phyloP scores from a whole-genome alignment of 1,140 invertebrate genomes.

The Trichomalopsis sarcophagae region DNA sequence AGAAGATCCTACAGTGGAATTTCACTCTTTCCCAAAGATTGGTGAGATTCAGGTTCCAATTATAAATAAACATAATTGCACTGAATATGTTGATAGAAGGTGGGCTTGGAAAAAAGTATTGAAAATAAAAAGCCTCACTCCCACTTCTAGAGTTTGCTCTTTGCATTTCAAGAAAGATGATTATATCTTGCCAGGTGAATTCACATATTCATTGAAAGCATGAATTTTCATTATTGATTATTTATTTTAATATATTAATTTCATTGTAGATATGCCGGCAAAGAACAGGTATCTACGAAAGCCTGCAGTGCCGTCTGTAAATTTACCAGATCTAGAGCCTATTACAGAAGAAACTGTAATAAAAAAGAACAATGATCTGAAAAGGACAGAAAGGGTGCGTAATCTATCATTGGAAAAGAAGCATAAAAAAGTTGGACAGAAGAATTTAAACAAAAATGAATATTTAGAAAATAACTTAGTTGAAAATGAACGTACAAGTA shows the following conservation, averaged over 20 bases:
- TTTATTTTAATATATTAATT: not conserved
- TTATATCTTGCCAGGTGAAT: slow-evolving; percentile 2
- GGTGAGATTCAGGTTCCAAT: not conserved
- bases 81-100: not conserved
- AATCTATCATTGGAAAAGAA: not conserved
- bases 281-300: not conserved
- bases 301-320: not conserved
- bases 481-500: not conserved
- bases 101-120: not conserved
- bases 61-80: not conserved
- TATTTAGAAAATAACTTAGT: not conserved
- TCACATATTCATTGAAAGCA: not conserved
- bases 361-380: not conserved
- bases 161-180: slow-evolving; percentile 9
- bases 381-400: not conserved
- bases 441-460: not conserved
- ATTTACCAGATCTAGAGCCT: not conserved
- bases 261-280: not conserved
- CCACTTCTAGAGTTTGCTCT: not conserved
- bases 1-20: not conserved
- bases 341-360: not conserved
- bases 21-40: not conserved
- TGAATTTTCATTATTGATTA: not conserved
- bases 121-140: not conserved
- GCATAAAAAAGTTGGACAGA: not conserved